Evolutionary conservation across 2,797 vertebrate genomes (phyloP).

Genomic region (Bovichtus variegatus): DNA sequence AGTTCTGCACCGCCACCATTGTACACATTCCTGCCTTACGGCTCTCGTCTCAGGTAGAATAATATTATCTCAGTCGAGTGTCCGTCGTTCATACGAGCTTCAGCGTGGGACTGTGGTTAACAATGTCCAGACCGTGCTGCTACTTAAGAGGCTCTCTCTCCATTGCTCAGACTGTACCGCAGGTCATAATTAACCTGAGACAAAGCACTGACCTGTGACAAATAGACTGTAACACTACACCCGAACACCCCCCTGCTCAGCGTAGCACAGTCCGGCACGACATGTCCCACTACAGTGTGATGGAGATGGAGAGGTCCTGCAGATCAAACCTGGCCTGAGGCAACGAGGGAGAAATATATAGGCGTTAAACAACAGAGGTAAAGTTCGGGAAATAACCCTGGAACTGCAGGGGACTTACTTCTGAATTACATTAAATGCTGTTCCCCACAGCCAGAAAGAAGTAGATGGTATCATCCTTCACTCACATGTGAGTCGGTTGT

Average conservation of each 20-base stretch:
- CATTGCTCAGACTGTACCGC: constrained; percentile 63
- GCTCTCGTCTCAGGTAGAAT: constrained; percentile 61
- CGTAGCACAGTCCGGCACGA: constrained; percentile 25
- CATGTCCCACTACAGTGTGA: constrained; percentile 30
- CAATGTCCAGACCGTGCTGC: constrained; percentile 64
- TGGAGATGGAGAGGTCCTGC: constrained; percentile 43
- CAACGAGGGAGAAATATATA: constrained; percentile 42
- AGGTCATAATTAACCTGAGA: constrained; percentile 81
- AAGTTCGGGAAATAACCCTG: constrained; percentile 46
- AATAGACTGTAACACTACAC: constrained; percentile 79
- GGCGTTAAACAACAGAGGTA: constrained; percentile 23
- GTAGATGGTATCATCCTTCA: constrained; percentile 45
- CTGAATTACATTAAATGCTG: constrained; percentile 55
- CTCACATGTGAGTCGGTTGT: constrained; percentile 59
- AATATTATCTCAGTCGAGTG: constrained; percentile 70
- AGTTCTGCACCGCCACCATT: constrained; percentile 7
- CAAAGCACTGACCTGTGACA: constrained; percentile 83
- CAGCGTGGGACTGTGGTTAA: constrained; percentile 63
- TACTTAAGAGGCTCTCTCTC: constrained; percentile 48
- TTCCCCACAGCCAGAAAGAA: constrained; percentile 39
- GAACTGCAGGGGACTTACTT: constrained; percentile 44
- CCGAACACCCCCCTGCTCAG: constrained; percentile 11
- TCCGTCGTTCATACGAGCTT: constrained; percentile 59
- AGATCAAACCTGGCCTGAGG: constrained; percentile 56
- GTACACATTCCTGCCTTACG: constrained; percentile 32